Conservation (phyloP, 2,113 vertebrate genomes). For the Brachypodius melanocephalos region DNA sequence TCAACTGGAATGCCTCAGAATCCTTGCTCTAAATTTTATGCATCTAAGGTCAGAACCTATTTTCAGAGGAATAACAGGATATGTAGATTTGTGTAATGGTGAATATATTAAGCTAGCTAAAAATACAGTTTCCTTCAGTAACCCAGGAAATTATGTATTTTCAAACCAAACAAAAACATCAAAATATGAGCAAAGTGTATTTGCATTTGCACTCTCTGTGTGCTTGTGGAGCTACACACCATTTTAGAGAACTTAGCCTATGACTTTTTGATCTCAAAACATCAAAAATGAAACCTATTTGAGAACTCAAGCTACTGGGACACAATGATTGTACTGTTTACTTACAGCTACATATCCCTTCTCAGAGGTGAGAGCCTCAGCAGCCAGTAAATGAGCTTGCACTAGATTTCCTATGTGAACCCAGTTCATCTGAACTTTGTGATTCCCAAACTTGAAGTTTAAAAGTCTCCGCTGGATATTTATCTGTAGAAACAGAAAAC, state of each 20-base stretch:
- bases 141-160: not conserved
- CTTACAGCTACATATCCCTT: constrained; percentile 84
- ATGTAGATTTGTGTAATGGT: not conserved
- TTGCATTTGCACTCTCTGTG: not conserved
- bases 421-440: constrained; percentile 86
- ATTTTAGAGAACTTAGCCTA: not conserved
- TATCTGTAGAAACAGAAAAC: constrained; percentile 65
- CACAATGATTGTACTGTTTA: not conserved
- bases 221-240: not conserved
- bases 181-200: not conserved
- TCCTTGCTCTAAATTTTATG: not conserved
- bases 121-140: not conserved
- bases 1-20: not conserved
- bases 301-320: not conserved
- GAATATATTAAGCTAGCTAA: not conserved
- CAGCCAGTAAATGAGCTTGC: constrained; percentile 83
- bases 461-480: constrained; percentile 83
- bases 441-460: constrained; percentile 85
- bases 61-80: not conserved
- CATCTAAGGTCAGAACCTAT: not conserved
- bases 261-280: not conserved
- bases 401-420: constrained; percentile 88
- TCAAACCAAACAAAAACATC: not conserved
- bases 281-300: not conserved
- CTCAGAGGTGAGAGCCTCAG: constrained; percentile 79